Conservation (phyloP, 2,888 invertebrate genomes). For the Unio delphinus region DNA sequence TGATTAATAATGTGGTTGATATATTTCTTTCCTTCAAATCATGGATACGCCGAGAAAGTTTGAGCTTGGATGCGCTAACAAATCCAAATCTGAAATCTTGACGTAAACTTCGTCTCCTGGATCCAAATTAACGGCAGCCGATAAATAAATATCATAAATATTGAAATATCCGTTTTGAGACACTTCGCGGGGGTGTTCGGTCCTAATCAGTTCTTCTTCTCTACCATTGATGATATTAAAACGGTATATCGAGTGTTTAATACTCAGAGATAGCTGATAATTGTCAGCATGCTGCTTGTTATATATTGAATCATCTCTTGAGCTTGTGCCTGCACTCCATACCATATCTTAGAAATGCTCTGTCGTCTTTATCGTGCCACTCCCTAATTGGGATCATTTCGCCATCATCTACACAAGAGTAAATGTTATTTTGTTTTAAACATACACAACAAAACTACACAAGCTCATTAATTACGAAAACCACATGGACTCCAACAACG, state of each 20-base stretch:
- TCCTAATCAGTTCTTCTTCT: slow-evolving; percentile 1
- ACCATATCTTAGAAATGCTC: slow-evolving; percentile 1
- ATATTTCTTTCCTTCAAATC: slow-evolving; percentile 1
- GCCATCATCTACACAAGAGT: no score
- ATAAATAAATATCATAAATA: slow-evolving; percentile 1
- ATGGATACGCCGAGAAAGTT: slow-evolving; percentile 8
- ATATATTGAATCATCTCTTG: no score
- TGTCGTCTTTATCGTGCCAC: no score
- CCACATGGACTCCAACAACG: no score
- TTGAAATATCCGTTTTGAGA: slow-evolving; percentile 3
- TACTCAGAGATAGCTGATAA: no score
- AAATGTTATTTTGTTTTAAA: no score
- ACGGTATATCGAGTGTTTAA: slow-evolving; percentile 1
- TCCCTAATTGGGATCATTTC: no score
- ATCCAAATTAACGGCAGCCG: slow-evolving; percentile 1
- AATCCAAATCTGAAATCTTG: slow-evolving; percentile 9
- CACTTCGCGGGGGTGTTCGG: slow-evolving; percentile 1
- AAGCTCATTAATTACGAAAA: no score
- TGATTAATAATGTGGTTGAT: no score
- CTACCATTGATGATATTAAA: neutral
- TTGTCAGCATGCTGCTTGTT: no score
- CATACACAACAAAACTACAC: no score
- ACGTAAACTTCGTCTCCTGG: slow-evolving; percentile 13
- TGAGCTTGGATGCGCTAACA: slow-evolving; percentile 3
- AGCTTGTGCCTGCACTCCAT: neutral